Percentiles rank a stretch among this genome's conserved stretches.
Evolutionary conservation across 35 echinoderm and acorn worm genomes (phyloP).

Genomic region (Lytechinus variegatus): DNA sequence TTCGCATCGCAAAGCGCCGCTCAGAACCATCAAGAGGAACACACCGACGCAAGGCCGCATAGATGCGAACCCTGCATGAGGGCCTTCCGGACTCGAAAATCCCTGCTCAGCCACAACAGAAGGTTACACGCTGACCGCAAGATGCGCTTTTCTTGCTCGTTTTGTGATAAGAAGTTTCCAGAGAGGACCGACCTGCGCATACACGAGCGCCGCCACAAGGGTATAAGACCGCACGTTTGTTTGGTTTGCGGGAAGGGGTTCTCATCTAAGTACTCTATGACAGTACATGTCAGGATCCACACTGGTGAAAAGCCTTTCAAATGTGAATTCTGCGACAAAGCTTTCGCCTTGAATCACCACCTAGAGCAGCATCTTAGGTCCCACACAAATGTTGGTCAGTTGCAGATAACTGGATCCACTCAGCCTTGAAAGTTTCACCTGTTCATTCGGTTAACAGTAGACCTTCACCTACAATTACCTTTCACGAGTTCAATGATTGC

Average conservation of each 20-base stretch:
- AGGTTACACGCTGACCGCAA: neutral
- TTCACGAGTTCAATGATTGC: no score
- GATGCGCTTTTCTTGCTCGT: neutral
- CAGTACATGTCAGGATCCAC: neutral
- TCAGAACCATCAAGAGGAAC: neutral
- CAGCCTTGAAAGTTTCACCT: no score
- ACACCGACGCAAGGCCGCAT: neutral
- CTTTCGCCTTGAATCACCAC: conserved; percentile 2
- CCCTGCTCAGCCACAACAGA: neutral
- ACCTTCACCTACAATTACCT: no score
- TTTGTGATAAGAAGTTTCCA: conserved; percentile 26
- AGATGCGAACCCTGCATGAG: neutral
- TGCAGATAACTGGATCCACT: no score
- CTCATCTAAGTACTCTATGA: neutral
- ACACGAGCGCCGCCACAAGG: conserved; percentile 27
- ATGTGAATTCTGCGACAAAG: neutral
- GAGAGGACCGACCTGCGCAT: neutral
- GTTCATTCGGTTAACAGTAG: no score
- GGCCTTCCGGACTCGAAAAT: neutral
- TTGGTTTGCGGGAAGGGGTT: conserved; percentile 29
- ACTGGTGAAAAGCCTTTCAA: conserved; percentile 39
- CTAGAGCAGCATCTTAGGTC: neutral
- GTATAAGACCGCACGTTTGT: conserved; percentile 36
- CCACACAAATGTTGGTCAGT: neutral
- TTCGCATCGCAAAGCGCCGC: conserved; percentile 25